Evolutionary conservation across 1,140 invertebrate genomes (phyloP).

Genomic region (Drosophila tani): DNA sequence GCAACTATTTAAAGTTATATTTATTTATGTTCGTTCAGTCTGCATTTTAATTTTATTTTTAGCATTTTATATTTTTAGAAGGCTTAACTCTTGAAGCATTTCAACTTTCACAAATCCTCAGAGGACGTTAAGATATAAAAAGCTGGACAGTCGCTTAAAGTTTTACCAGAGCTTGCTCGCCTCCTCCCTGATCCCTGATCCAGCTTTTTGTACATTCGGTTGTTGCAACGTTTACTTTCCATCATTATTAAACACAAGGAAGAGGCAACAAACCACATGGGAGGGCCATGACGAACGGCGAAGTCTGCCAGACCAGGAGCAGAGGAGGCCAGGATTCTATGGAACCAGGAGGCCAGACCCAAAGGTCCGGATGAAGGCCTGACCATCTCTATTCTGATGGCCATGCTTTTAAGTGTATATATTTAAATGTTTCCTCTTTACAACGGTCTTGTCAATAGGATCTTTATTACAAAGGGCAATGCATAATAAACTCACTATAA

Average conservation of each 20-base stretch:
- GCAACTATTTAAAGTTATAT: slow-evolving; percentile 70
- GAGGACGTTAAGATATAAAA: slow-evolving; percentile 77
- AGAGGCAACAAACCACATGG: slow-evolving; percentile 69
- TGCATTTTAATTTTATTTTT: slow-evolving; percentile 47
- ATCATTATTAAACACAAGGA: slow-evolving; percentile 81
- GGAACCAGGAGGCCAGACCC: not conserved
- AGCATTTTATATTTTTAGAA: slow-evolving; percentile 39
- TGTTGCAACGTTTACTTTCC: slow-evolving; percentile 71
- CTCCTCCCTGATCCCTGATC: slow-evolving; percentile 13
- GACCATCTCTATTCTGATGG: slow-evolving; percentile 6
- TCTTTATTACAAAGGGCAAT: not conserved
- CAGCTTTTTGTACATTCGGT: slow-evolving; percentile 37
- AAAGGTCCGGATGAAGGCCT: not conserved
- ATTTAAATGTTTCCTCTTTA: slow-evolving; percentile 15
- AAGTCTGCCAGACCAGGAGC: slow-evolving; percentile 21
- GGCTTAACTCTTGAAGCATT: slow-evolving; percentile 69
- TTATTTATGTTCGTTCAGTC: slow-evolving; percentile 38
- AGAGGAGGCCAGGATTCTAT: not conserved
- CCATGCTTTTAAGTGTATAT: slow-evolving; percentile 3
- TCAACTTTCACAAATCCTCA: slow-evolving; percentile 79
- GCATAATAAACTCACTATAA: no score
- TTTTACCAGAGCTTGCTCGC: slow-evolving; percentile 54
- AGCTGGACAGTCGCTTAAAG: slow-evolving; percentile 79
- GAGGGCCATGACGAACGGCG: slow-evolving; percentile 34
- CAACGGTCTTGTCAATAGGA: not conserved